Percentiles rank a stretch among this genome's conserved stretches.
Evolutionary conservation across 2,113 vertebrate species (phyloP).

Genomic region (Notothenia coriiceps): DNA sequence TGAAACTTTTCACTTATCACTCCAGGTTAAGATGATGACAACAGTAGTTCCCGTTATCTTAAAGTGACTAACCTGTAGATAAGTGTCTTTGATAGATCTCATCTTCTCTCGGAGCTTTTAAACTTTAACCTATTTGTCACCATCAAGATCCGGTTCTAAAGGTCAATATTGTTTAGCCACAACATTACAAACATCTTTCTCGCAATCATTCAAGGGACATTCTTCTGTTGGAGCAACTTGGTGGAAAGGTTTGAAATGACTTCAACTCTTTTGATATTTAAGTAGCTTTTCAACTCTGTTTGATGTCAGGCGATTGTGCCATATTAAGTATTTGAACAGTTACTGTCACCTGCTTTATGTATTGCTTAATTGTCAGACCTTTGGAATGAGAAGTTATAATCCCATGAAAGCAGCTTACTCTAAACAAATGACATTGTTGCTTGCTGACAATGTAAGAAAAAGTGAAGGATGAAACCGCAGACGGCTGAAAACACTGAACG

Average conservation of each 20-base stretch:
- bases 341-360: not conserved
- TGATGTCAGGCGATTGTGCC: too few species aligned
- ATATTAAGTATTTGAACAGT: not conserved
- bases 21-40: not conserved
- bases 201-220: not conserved
- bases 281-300: not conserved
- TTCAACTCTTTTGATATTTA: conserved; percentile 1
- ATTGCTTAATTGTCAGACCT: not conserved
- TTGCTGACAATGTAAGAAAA: not conserved
- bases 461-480: not conserved
- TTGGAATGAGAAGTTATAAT: not conserved
- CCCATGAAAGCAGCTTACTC: not conserved
- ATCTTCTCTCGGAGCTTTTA: not conserved
- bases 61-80: not conserved
- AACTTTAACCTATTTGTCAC: conserved; percentile 19
- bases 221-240: not conserved
- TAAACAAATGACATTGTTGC: not conserved
- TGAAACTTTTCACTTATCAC: conserved; percentile 6
- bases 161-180: conserved; percentile 29
- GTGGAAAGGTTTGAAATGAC: not conserved
- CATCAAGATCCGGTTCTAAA: conserved; percentile 33
- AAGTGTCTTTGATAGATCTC: not conserved
- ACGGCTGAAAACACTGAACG: not conserved
- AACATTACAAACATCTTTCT: not conserved
- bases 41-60: conserved; percentile 7